Evolutionary conservation across 2,888 invertebrate species (phyloP).

Genomic region (Lasioglossum oenotherae): DNA sequence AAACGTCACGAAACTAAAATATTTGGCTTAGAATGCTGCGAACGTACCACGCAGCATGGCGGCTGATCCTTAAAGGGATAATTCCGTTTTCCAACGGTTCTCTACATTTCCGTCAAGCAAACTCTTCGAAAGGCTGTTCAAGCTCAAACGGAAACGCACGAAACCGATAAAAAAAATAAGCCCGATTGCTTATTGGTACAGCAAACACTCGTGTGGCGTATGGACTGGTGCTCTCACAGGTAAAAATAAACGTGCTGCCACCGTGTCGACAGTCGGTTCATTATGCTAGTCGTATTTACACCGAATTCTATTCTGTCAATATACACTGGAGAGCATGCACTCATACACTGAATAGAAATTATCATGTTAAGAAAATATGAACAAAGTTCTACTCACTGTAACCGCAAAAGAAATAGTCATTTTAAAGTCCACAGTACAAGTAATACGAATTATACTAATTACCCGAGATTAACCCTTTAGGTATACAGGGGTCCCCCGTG

Average conservation of each 20-base stretch:
- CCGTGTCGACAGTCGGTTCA: not conserved
- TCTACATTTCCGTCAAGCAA: not conserved
- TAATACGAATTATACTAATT: no score
- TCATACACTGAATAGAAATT: no score
- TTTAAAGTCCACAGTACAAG: no score
- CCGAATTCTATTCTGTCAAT: not conserved
- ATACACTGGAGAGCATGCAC: not conserved
- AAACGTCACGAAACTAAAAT: not conserved
- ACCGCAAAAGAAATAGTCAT: no score
- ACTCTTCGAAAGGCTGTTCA: not conserved
- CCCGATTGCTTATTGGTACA: not conserved
- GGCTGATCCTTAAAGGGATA: not conserved
- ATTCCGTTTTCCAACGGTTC: not conserved
- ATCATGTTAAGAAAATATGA: no score
- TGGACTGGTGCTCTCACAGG: not conserved
- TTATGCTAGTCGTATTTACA: not conserved
- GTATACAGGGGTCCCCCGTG: no score
- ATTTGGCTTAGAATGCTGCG: not conserved
- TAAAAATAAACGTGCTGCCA: not conserved
- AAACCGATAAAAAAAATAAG: not conserved
- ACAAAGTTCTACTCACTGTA: no score
- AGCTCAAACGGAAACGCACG: not conserved
- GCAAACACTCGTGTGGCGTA: not conserved
- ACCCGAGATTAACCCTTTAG: no score
- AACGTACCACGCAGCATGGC: not conserved